Percentiles rank a stretch among this genome's conserved stretches.
These are phyloP conservation scores for Intoshia linei DNA, from an alignment of 1,140 invertebrate genomes.

Conservation along the genomic window DNA sequence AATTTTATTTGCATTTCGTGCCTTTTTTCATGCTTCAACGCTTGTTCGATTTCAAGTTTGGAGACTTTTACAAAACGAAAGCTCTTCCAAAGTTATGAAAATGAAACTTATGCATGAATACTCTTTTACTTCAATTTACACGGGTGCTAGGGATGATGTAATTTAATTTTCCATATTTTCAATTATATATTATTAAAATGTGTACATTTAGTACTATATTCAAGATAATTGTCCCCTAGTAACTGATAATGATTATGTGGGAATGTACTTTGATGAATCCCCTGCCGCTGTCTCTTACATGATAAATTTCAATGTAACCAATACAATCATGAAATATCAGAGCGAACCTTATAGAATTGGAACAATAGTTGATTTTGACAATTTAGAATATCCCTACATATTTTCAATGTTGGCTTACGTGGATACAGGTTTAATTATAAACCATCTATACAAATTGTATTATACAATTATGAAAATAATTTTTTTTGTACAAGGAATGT, in stretches of 20 bases:
- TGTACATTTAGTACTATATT: conserved; percentile 4
- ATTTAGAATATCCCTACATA: conserved; percentile 1
- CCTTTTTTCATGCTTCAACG: conserved; percentile 2
- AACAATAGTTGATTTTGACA: background rate
- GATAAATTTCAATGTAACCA: no score
- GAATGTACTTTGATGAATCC: conserved; percentile 2
- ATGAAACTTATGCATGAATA: background rate
- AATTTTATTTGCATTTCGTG: conserved; percentile 3
- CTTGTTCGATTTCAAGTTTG: conserved; percentile 2
- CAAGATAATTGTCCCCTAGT: conserved; percentile 4
- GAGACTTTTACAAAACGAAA: background rate
- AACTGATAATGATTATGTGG: background rate
- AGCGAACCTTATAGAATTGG: background rate
- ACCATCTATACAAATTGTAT: no score
- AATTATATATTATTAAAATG: background rate
- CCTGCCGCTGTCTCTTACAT: conserved; percentile 2
- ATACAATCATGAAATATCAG: background rate
- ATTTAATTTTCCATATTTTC: background rate
- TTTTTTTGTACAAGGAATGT: no score
- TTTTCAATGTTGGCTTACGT: conserved; percentile 3
- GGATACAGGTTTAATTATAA: conserved; percentile 1
- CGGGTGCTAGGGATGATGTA: conserved; percentile 2
- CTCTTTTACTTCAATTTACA: background rate
- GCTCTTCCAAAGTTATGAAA: background rate
- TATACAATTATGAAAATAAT: no score